phyloP scores from a whole-genome alignment of 1,140 invertebrate species.

The Thalassaphorura encarpata region DNA sequence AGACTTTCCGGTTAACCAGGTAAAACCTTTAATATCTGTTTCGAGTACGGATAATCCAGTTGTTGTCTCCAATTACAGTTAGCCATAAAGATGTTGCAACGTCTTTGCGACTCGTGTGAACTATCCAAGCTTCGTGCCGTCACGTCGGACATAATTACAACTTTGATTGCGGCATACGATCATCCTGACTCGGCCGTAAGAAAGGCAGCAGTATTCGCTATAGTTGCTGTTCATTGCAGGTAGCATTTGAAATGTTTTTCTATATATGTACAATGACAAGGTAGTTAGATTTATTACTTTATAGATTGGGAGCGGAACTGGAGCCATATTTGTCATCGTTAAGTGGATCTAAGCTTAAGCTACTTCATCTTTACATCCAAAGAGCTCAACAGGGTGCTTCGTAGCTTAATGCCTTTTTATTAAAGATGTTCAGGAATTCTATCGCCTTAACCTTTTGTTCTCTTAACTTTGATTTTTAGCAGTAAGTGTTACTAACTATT shows the following conservation, averaged over 20 bases:
- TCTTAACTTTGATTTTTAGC: too few relatives aligned
- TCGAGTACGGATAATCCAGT: not conserved
- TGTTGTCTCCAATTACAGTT: slow-evolving; percentile 19
- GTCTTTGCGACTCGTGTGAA: slow-evolving; percentile 28
- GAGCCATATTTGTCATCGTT: slow-evolving; percentile 28
- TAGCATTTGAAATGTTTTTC: not conserved
- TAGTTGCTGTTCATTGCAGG: slow-evolving; percentile 30
- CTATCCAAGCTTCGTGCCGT: slow-evolving; percentile 25
- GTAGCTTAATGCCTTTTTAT: not conserved
- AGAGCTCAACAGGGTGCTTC: slow-evolving; percentile 18
- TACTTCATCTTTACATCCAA: slow-evolving; percentile 32
- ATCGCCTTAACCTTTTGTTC: too few relatives aligned
- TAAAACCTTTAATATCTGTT: slow-evolving; percentile 4
- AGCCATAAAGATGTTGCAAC: slow-evolving; percentile 32
- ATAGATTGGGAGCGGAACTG: slow-evolving; percentile 22
- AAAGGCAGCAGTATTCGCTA: slow-evolving; percentile 32
- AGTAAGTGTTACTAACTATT: too few relatives aligned
- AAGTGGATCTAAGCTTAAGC: slow-evolving; percentile 32
- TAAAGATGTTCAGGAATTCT: too few relatives aligned
- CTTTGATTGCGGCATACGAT: slow-evolving; percentile 31
- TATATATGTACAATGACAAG: not conserved
- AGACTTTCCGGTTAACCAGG: slow-evolving; percentile 32
- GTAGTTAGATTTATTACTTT: not conserved
- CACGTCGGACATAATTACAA: slow-evolving; percentile 27
- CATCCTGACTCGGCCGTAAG: slow-evolving; percentile 32